Percentiles rank a stretch among this genome's conserved stretches.
Evolutionary conservation across 2,797 vertebrate species (phyloP).

Genomic region (Oryzias dopingdopingensis): DNA sequence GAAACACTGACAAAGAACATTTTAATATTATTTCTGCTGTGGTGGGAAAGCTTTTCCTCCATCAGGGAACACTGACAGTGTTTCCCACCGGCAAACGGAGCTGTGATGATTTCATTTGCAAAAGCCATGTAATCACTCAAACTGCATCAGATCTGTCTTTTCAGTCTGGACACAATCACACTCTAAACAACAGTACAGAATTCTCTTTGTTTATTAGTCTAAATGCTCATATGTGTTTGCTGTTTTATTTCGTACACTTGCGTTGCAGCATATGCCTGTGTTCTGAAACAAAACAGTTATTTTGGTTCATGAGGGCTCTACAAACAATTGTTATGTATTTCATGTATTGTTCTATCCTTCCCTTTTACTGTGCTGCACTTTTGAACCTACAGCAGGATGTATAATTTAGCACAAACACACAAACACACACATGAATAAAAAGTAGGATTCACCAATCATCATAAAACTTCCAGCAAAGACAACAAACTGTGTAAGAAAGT

Average conservation of each 20-base stretch:
- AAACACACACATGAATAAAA: not conserved
- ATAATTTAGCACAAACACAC: not conserved
- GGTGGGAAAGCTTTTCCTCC: constrained; percentile 8
- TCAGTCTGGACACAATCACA: constrained; percentile 9
- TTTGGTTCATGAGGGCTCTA: not conserved
- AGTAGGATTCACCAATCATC: constrained; percentile 26
- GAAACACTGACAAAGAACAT: constrained; percentile 2
- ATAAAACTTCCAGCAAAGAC: constrained; percentile 15
- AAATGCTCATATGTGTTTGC: constrained; percentile 1
- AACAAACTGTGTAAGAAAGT: constrained; percentile 11
- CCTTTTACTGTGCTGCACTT: not conserved
- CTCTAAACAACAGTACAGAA: constrained; percentile 8
- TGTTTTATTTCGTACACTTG: not conserved
- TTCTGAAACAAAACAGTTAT: not conserved
- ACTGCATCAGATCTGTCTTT: constrained; percentile 25
- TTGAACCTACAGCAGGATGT: not conserved
- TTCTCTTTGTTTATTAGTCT: constrained; percentile 3
- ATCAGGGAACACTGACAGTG: constrained; percentile 12
- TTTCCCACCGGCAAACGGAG: constrained; percentile 14
- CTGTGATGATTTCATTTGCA: constrained; percentile 31
- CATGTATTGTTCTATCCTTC: not conserved
- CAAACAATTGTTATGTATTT: not conserved
- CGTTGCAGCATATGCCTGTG: not conserved
- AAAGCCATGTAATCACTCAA: constrained; percentile 22
- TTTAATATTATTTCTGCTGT: constrained; percentile 14